A percentile compares a stretch with the other conserved stretches of the same genome.
Evolutionary conservation across 2,113 vertebrate species (phyloP).

Genomic region (Bettongia penicillata): DNA sequence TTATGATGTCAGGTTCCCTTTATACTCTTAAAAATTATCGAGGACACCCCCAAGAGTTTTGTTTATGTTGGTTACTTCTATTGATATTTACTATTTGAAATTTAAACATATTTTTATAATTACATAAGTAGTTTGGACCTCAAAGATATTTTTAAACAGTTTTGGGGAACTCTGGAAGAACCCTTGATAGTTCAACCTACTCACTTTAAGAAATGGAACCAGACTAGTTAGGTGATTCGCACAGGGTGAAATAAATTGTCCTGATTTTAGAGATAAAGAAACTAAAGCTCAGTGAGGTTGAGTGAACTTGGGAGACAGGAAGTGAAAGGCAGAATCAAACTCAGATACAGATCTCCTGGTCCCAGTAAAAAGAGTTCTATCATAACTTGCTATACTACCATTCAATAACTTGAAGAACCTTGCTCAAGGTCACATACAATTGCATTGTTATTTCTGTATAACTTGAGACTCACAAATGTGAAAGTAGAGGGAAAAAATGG

Average conservation of each 20-base stretch:
- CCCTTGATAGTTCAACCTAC: not conserved
- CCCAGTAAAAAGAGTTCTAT: not conserved
- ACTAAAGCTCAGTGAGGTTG: not conserved
- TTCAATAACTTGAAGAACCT: not conserved
- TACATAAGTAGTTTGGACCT: not conserved
- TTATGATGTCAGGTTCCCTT: no score
- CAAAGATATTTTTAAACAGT: not conserved
- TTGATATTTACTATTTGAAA: not conserved
- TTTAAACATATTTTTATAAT: not conserved
- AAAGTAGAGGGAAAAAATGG: not conserved
- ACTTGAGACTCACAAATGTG: not conserved
- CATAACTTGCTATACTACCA: not conserved
- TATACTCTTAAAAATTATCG: not conserved
- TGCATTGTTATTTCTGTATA: not conserved
- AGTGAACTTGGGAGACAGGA: not conserved
- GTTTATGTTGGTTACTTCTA: not conserved
- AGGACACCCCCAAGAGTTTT: not conserved
- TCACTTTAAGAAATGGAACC: not conserved
- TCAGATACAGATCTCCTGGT: no score
- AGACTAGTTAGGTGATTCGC: no score
- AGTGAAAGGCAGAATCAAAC: no score
- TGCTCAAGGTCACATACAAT: not conserved
- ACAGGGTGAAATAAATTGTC: no score
- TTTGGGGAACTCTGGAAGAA: not conserved
- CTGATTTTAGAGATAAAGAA: not conserved